Percentiles rank a stretch among this genome's conserved stretches.
Conservation (phyloP, 2,797 vertebrate genomes). For the Acrocephalus scirpaceus region DNA sequence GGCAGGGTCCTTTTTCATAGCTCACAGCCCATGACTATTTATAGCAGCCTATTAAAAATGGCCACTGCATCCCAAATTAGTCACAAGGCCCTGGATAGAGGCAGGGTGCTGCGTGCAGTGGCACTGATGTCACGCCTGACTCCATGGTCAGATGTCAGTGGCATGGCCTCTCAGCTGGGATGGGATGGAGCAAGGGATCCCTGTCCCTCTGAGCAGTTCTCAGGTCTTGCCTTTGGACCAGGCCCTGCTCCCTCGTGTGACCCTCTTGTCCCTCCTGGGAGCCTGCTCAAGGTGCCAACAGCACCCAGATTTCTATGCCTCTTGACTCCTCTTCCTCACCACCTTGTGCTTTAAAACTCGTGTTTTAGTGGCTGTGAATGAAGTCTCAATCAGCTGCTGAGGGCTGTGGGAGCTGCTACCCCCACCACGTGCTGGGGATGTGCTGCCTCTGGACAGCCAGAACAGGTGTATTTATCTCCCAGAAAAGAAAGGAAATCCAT, state of each 20-base stretch:
- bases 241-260: accelerated
- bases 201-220: neutral
- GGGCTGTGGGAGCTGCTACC: neutral
- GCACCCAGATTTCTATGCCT: neutral
- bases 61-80: slow-evolving; percentile 54
- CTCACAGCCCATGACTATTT: slow-evolving; percentile 67
- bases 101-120: neutral
- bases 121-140: neutral
- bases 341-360: neutral
- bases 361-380: neutral
- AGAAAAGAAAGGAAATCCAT: neutral
- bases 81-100: neutral
- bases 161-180: neutral
- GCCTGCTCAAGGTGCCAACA: neutral
- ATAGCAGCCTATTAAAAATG: slow-evolving; percentile 56
- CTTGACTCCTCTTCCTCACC: neutral
- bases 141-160: accelerated
- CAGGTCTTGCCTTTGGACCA: neutral
- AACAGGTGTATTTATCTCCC: neutral
- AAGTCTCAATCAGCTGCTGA: neutral
- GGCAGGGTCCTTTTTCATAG: slow-evolving; percentile 40
- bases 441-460: neutral
- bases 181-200: neutral
- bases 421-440: neutral
- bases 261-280: accelerated